A percentile compares a stretch with the other conserved stretches of the same genome.
Evolutionary conservation across 2,113 vertebrate species (phyloP).

Genomic region (Mesitornis unicolor): DNA sequence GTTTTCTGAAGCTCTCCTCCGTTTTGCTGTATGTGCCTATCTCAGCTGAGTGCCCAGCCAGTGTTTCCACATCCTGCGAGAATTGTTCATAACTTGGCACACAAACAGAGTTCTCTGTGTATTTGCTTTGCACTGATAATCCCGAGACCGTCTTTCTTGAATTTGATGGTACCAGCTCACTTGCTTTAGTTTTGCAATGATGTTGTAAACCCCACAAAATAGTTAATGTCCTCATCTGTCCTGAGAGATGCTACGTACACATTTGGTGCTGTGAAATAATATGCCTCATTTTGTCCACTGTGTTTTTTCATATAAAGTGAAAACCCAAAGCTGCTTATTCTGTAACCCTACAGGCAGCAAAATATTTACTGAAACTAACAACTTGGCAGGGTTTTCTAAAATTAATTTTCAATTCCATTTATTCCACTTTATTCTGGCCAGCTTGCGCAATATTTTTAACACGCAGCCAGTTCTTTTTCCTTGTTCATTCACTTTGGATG

Average conservation of each 20-base stretch:
- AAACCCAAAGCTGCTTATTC: background rate
- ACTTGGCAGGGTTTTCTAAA: background rate
- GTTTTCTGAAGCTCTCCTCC: background rate
- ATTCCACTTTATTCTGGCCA: background rate
- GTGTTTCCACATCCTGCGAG: background rate
- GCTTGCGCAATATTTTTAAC: background rate
- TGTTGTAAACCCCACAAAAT: background rate
- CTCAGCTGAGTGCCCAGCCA: background rate
- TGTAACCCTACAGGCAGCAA: background rate
- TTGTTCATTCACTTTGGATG: background rate
- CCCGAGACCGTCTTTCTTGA: background rate
- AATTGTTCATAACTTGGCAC: background rate
- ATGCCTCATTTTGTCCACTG: background rate
- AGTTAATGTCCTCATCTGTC: background rate
- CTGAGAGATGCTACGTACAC: background rate
- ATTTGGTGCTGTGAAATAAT: background rate
- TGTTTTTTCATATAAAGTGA: background rate
- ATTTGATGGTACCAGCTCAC: background rate
- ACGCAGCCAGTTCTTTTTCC: background rate
- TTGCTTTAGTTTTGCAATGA: background rate
- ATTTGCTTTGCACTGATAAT: background rate
- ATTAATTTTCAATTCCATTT: background rate
- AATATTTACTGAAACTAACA: background rate
- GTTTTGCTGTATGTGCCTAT: background rate
- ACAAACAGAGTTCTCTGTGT: background rate